phyloP scores from a whole-genome alignment of 1,140 invertebrate species.

The Belonocnema kinseyi region DNA sequence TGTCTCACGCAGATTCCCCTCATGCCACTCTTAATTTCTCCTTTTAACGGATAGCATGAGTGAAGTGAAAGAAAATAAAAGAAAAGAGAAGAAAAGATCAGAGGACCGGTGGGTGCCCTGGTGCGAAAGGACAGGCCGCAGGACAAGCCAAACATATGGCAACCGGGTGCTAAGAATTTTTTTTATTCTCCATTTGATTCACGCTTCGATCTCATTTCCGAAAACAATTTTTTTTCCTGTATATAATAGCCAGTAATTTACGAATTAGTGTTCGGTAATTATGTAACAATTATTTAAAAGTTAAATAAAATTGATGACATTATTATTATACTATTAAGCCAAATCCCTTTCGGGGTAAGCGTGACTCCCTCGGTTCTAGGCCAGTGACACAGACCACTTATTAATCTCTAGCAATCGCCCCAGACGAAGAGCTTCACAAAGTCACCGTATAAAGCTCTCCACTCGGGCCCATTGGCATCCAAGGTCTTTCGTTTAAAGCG shows the following conservation, averaged over 20 bases:
- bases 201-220: constrained; percentile 18
- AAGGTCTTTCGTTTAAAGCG: too few relatives aligned
- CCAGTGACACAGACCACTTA: too few relatives aligned
- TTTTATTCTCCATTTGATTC: constrained; percentile 6
- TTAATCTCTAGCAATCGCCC: too few relatives aligned
- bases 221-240: constrained; percentile 1
- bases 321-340: too few relatives aligned
- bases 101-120: constrained; percentile 5
- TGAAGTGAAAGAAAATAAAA: not conserved
- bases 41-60: not conserved
- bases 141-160: constrained; percentile 26
- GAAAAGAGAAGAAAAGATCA: not conserved
- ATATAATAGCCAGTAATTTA: not conserved
- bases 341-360: too few relatives aligned
- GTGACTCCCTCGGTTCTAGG: too few relatives aligned
- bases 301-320: too few relatives aligned
- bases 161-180: constrained; percentile 17
- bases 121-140: constrained; percentile 17
- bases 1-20: constrained; percentile 48
- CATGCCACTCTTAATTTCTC: not conserved
- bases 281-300: too few relatives aligned
- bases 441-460: too few relatives aligned
- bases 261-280: too few relatives aligned
- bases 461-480: too few relatives aligned
- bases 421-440: too few relatives aligned